Base-by-base conservation (phyloP, 2,797 vertebrate species). In the Eulemur rubriventer region DNA sequence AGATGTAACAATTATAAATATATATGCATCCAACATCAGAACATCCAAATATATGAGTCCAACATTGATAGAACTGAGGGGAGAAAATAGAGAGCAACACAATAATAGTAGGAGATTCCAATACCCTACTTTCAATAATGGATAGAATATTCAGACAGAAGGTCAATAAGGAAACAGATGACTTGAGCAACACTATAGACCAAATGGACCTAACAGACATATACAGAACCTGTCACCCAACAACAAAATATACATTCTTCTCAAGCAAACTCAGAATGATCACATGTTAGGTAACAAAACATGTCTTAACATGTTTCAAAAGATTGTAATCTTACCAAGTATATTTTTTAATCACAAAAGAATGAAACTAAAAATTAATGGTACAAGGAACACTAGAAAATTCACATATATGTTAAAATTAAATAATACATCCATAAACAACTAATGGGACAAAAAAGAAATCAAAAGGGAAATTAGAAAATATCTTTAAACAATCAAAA, bases 341-440 rank as follows among this genome's bases (percentile, higher is more conserved):
- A 84, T 50, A 83, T 84, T 78, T 89, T 78, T 80, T 33, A 84
- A 41, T 28, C 61, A 84, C 61, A 73, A 46, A 30, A 46, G 72
- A 73, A 46, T 30, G 28, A 73, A 73, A 73, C 16, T 73, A 73
- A 16, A 59, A 89, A 83, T 33, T 83, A 89, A 89, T 30, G 46
- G 59, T 28, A 94, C 41, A 75, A 59, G 38, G n/a, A 94, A 81
- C 69, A 48, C 70, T 89, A 38, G 70, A 69, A 94, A 65, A 83
- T 76, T 28, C 48, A 69, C 59, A 89, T 69, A 94, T 89, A 94
- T 69, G 61, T 83, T 50, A 18, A 69, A 78, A 76, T 69, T 89
- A 3, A 83, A 94, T 67, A 93, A 89, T 14, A 81, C 6, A 75
- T n/a, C 38, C 48, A 76, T 83, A 61, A 84, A 75, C 69, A 81